Percentiles rank a stretch among this genome's conserved stretches.
phyloP scores from a whole-genome alignment of 2,888 invertebrate species.

The Amphipoea lucens region DNA sequence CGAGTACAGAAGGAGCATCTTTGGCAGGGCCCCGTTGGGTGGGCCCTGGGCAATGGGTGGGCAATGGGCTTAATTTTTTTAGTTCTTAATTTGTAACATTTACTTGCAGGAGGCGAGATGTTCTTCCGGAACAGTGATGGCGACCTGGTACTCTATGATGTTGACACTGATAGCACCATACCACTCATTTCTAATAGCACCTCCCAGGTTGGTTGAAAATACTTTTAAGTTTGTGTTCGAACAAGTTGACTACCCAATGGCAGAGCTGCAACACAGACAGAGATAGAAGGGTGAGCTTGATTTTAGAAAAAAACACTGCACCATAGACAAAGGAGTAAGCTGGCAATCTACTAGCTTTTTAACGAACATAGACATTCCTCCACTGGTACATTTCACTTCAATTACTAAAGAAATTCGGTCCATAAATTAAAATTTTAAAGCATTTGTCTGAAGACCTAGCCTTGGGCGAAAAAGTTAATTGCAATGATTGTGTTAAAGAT shows the following conservation, averaged over 20 bases:
- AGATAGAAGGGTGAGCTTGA: neutral
- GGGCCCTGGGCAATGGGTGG: neutral
- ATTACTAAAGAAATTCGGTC: neutral
- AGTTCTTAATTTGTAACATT: conserved; percentile 1
- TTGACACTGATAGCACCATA: conserved; percentile 79
- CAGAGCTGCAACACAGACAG: neutral
- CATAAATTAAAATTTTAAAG: neutral
- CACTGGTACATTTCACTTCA: neutral
- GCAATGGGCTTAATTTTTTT: no score
- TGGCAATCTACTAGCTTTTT: neutral
- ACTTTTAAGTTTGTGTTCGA: neutral
- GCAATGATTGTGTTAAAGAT: neutral
- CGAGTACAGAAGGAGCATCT: neutral
- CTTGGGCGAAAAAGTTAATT: neutral
- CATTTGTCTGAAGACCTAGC: neutral
- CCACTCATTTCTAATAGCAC: conserved; percentile 83
- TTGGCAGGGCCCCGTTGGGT: neutral
- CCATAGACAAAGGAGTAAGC: neutral
- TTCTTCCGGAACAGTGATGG: conserved; percentile 91
- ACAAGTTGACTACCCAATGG: neutral
- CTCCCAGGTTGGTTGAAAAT: conserved; percentile 79
- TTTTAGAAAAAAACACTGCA: neutral
- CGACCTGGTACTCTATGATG: conserved; percentile 90
- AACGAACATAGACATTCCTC: neutral
- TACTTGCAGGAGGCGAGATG: conserved; percentile 91